Base-by-base conservation (phyloP, 35 echinoderm and acorn worm genomes). In the Patiria miniata region DNA sequence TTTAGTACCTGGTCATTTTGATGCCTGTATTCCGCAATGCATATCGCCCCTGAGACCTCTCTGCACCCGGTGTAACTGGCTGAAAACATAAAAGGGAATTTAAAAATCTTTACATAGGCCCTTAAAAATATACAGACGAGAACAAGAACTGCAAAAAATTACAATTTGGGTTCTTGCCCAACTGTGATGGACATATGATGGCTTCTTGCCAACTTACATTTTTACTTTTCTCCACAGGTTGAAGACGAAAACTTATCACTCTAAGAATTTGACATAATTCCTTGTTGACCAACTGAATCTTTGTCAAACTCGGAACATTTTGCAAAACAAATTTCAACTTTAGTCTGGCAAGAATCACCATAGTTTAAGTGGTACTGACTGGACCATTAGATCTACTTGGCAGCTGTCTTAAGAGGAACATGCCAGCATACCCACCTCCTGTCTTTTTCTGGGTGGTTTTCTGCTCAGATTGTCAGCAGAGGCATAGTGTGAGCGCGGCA, bases 401-500 rank as follows among this genome's bases (percentile, higher is more conserved):
- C 58, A 16, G 19, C 0, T 7, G 21, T 0, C 28, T 7, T 21
- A 30, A 61, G 21, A 7, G 5, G 58, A 30, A 30, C 65, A 47
- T 30, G 14, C 7, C 14, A 36, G 2, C 29, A 73, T 73, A 26
- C 65, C 78, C 78, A 87, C 90, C 79, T 92, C 85, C 39, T 68
- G 52, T 42, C 65, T 81, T 17, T 85, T 87, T 52, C 36, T 73
- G n/a, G 44, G 53, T 10, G 58, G 59, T 82, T 85, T 81, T 60
- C 37, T 21, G 55, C 85, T 61, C 16, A 92, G 54, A 59, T 88
- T 87, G 44, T 92, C 90, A 32, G 90, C 68, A 30, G 90, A 92
- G 9, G 90, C 84, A 77, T 88, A 92, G 39, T 80, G 85, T 58
- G 78, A 73, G 32, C 78, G 87, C 12, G 90, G 87, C 42, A 59